Base-by-base conservation (phyloP, 2,113 vertebrate genomes). In the Salvelinus fontinalis region DNA sequence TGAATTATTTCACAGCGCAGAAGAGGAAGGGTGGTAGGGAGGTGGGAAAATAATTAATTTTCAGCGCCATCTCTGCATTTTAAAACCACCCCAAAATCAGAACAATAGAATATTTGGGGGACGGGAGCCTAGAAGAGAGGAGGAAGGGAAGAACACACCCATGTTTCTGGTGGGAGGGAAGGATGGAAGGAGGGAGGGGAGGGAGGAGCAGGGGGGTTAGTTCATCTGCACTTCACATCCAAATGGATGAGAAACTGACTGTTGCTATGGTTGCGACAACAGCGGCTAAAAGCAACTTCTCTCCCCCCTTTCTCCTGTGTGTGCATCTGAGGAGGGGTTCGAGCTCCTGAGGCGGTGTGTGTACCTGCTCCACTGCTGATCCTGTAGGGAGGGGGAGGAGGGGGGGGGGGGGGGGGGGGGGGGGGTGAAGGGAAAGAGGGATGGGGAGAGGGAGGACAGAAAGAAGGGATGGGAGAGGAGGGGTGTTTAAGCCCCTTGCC, bases 181-280 rank as follows among this genome's bases (percentile, higher is more conserved):
- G 16, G 20, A 49, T 39, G 44, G 39, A 12, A 8, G 29, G 0
- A 77, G 13, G 54, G 44, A 34, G 8, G 69, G 34, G n/a, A 62
- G 68, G n/a, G 68, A 12, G 20, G 18, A 11, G 39, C 6, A 70
- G 68, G n/a, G n/a, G 11, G 18, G 27, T 48, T 20, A 44, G 13
- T 22, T 27, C 3, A 22, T n/a, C 14, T 60, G 57, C 70, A 27
- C 48, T 73, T 64, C 31, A 26, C 59, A 64, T 39, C 71, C 20
- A 20, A 27, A 71, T 18, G 31, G 60, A 65, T 24, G n/a, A 48
- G 29, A 65, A 27, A 4, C 48, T 20, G 62, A 39, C 48, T 73
- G 79, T 84, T 84, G 59, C 79, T 71, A 75, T 84, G 82, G 79
- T 72, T 76, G 80, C 73, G 11, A 14, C 66, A 9, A 72, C 34